Evolutionary conservation across 2,888 invertebrate genomes (phyloP).

Genomic region (Micoletzkya japonica): DNA sequence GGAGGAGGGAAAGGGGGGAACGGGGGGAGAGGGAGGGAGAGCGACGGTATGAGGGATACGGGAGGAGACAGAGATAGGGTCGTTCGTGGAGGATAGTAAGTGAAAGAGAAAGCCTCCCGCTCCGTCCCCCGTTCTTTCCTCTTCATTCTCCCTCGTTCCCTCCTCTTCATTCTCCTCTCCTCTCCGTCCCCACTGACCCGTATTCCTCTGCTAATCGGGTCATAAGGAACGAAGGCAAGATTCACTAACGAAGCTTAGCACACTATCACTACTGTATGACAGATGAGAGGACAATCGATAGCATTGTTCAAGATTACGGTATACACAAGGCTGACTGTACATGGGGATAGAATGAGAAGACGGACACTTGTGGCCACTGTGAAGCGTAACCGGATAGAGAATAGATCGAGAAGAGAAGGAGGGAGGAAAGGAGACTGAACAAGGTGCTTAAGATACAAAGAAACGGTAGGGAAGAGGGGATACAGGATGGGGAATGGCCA

Average conservation of each 20-base stretch:
- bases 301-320: neutral
- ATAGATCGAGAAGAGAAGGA: neutral
- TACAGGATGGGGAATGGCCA: conserved; percentile 10
- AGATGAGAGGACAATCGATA: neutral
- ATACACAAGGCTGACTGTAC: neutral
- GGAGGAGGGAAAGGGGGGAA: neutral
- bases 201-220: too few relatives aligned
- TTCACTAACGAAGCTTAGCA: too few relatives aligned
- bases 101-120: conserved; percentile 13
- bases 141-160: too few relatives aligned
- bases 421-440: neutral
- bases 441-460: neutral
- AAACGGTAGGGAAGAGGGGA: conserved; percentile 6
- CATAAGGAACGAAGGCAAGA: too few relatives aligned
- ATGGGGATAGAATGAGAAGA: neutral
- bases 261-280: too few relatives aligned
- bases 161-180: too few relatives aligned
- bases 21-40: conserved; percentile 5
- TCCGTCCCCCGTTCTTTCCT: too few relatives aligned
- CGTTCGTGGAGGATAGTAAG: conserved; percentile 6
- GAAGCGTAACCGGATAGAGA: neutral
- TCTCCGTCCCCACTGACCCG: too few relatives aligned
- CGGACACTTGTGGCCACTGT: neutral
- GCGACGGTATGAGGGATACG: neutral
- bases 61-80: conserved; percentile 11